Base-by-base conservation (phyloP, 2,113 vertebrate genomes). In the Diadophis punctatus region DNA sequence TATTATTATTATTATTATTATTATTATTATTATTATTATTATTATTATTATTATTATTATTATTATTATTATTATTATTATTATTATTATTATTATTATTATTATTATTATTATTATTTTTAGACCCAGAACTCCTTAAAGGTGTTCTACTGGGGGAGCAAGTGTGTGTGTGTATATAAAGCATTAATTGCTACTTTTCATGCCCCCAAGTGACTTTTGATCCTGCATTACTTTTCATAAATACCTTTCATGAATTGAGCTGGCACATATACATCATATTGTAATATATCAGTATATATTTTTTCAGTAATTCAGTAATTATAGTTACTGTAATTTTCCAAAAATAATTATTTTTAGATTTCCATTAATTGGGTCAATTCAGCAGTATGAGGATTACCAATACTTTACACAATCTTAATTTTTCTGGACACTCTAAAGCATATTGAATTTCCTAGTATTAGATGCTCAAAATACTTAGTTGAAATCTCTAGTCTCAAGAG, bases 351-450 rank as follows among this genome's bases (percentile, higher is more conserved):
- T 49, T 49, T 87, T 80, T 91, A 2, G 1, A 90, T 52, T 16
- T 89, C 86, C 34, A 58, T 39, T 90, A 51, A 88, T 80, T 92
- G 43, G 12, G 93, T 27, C 43, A 53, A 89, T 51, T 53, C 86
- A n/a, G 39, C 58, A 84, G 60, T 9, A 18, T 51, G 23, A 93
- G 18, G 20, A 23, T 94, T 51, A 92, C 60, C 92, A 95, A 88
- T 56, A 39, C 11, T 30, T 88, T 84, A 22, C 34, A 89, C 34
- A 74, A 5, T 46, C 23, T 18, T 86, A 87, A 5, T 49, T 90
- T 3, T 8, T 94, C 93, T 90, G 93, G 5, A 11, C 23, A 90
- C 58, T 95, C 43, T 88, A 51, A 74, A 49, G n/a, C 20, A 20
- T 55, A 27, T 16, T 90, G 39, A 58, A 74, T 39, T 55, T 68